Evolutionary conservation across 53 echinoderm and acorn worm genomes (phyloP), one percentile per base, ranked within the genome.

Genomic region (Crossaster papposus): DNA sequence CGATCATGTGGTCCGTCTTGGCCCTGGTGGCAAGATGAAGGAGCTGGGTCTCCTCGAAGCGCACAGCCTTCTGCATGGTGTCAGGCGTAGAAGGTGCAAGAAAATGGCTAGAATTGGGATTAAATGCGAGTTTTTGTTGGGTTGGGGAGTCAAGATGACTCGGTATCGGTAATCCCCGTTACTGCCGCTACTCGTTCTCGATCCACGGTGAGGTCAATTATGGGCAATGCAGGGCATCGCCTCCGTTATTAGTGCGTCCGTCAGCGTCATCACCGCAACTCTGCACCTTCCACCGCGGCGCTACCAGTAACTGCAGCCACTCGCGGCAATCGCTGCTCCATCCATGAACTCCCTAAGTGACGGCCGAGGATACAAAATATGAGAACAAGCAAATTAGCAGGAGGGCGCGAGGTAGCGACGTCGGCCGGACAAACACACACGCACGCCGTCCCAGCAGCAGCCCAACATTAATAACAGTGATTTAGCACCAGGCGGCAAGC

Each of bases 1-100:
- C 90, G 38, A 99, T 92, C 35, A 92, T 93, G 92, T 94, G 93
- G 53, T 99, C 99, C 23, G 95, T 95, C 84, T 93, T 94, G 26
- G 99, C 99, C 33, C 94, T 82, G 36, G 88, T 83, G 12, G 96
- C 99, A 63, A 96, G 90, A 72, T 88, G 78, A 3, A 96, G 72
- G 17, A 99, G 92, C 79, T 99, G 99, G 28, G 90, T 79, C 37
- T 99, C 99, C 72, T 99, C 96, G 30, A 93, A 68, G 26, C 99
- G 96, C 53, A 99, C 79, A 50, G 92, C 94, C 87, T 99, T 99
- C 94, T 99, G 99, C 99, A 99, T 99, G 64, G 91, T 89, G 64
- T 23, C 29, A 17, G 30, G 70, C 24, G 44, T 51, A 51, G 30
- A 9, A 30, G 36, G 84, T 72, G 72, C 23, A 31, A 24, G 24